These are phyloP conservation scores for Gila orcuttii DNA, from an alignment of 2,113 vertebrate species.

Conservation along the genomic window DNA sequence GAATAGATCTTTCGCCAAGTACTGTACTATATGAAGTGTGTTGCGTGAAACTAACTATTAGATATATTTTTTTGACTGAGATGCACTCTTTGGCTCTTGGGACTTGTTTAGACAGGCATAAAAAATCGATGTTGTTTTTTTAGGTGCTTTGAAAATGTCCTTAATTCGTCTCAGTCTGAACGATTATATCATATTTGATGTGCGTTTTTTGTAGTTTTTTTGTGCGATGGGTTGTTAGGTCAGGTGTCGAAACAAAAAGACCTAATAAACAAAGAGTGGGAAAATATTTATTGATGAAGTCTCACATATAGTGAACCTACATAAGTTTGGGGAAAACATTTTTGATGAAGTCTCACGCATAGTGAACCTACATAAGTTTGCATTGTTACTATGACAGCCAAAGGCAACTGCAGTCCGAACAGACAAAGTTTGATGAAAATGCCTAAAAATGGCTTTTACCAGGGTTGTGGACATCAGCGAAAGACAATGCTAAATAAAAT, in stretches of 20 bases:
- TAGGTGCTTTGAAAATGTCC: background rate
- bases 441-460: background rate
- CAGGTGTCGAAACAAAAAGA: background rate
- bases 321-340: background rate
- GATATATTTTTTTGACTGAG: background rate
- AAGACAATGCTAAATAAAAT: background rate
- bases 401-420: background rate
- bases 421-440: background rate
- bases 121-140: background rate
- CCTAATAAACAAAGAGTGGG: background rate
- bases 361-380: background rate
- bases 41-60: background rate
- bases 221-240: background rate
- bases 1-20: conserved; percentile 11
- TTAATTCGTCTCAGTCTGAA: background rate
- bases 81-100: conserved; percentile 7
- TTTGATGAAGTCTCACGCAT: background rate
- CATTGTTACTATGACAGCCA: background rate
- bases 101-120: background rate
- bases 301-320: background rate
- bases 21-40: background rate
- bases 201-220: background rate
- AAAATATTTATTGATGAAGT: background rate
- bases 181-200: background rate
- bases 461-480: background rate